Conservation (phyloP, 2,113 vertebrate genomes). For the Paratilapia polleni region DNA sequence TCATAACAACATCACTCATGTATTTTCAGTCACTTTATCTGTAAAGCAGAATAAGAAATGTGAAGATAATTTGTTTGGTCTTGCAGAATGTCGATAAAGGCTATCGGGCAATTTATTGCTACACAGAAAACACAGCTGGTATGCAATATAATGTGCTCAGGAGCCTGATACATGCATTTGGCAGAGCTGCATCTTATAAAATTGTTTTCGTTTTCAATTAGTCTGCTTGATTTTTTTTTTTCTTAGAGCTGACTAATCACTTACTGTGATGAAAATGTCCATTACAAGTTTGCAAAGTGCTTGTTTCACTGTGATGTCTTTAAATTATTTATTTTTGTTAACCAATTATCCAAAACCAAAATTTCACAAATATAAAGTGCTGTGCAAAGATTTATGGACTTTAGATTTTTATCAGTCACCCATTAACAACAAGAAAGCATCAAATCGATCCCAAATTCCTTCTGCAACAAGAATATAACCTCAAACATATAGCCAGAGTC, state of each 20-base stretch:
- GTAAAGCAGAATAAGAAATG: neutral
- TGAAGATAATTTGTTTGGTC: neutral
- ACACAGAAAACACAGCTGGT: neutral
- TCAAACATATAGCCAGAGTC: neutral
- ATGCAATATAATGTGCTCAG: neutral
- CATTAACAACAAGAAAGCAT: neutral
- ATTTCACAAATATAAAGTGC: neutral
- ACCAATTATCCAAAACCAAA: neutral
- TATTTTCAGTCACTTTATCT: neutral
- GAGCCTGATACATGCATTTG: neutral
- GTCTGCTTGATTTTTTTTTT: too few relatives aligned
- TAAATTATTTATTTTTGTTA: neutral
- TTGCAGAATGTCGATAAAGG: neutral
- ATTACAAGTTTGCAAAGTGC: neutral
- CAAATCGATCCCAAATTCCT: neutral
- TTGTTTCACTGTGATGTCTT: neutral
- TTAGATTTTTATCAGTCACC: neutral
- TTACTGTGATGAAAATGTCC: neutral
- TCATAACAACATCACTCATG: neutral
- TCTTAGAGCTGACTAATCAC: neutral
- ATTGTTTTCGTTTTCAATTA: neutral
- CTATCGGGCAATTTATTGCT: neutral
- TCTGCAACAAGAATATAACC: neutral
- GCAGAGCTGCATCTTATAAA: neutral
- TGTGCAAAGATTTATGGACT: neutral